Evolutionary conservation across 2,797 vertebrate species (phyloP).

Genomic region (Danio choprae): DNA sequence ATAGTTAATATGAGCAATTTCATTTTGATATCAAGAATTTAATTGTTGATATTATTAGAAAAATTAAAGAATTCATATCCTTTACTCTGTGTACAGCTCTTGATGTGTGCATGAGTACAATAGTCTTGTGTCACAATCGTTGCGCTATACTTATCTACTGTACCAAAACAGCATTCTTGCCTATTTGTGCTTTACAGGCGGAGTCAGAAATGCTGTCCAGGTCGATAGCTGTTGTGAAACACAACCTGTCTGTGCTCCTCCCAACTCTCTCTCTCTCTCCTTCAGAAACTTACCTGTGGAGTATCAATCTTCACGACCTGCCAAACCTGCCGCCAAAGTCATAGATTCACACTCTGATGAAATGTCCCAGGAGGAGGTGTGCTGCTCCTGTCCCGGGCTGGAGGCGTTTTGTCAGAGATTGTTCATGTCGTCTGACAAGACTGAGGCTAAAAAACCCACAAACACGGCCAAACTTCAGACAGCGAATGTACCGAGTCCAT

Average conservation of each 20-base stretch:
- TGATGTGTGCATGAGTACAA: too few species aligned
- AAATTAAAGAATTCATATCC: too few species aligned
- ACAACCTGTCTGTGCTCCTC: conserved; percentile 6
- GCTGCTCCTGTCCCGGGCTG: conserved; percentile 14
- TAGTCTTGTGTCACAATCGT: background rate
- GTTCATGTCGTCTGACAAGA: background rate
- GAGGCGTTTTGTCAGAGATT: conserved; percentile 6
- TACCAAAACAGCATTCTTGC: background rate
- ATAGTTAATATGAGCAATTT: too few species aligned
- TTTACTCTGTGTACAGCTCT: background rate
- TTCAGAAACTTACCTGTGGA: background rate
- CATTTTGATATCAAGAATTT: too few species aligned
- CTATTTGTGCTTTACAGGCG: background rate
- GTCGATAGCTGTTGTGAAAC: background rate
- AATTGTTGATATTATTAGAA: too few species aligned
- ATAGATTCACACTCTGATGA: conserved; percentile 11
- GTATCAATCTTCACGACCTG: background rate
- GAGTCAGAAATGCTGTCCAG: background rate
- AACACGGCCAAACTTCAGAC: background rate
- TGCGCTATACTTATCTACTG: too few species aligned
- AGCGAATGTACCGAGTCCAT: background rate
- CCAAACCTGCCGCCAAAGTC: background rate
- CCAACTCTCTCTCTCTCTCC: background rate
- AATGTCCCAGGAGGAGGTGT: conserved; percentile 16
- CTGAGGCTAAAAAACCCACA: background rate